Base-by-base conservation (phyloP, 2,797 vertebrate genomes). In the Falco biarmicus region DNA sequence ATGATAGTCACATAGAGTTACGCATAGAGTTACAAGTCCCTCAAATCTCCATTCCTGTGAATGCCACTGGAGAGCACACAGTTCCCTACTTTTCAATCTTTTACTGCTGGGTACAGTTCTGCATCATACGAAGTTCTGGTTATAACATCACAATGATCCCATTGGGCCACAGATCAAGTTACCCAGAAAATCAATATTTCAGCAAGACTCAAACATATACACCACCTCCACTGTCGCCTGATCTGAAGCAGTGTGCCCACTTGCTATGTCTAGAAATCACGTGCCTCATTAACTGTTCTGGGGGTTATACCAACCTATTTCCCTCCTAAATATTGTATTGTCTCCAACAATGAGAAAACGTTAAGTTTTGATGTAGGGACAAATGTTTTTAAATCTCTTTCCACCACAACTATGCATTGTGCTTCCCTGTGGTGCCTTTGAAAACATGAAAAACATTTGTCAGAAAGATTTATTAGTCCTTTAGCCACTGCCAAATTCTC, bases 381-480 rank as follows among this genome's bases (percentile, higher is more conserved):
- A 79, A 95, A 91, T 64, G 69, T 63, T 86, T 73, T 90, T 45
- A 91, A 95, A 94, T 66, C 80, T 56, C 65, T 82, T 82, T 73
- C 74, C 34, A 86, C 53, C 59, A 84, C 76, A 91, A 54, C 57
- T 87, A 66, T 34, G 59, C 51, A 60, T 59, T 91, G 48, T 92
- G 48, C 61, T 89, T 93, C 71, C 64, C 86, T 56, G 78, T 74
- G 86, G 86, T 0, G 8, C 80, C 77, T 92, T 89, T 84, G 64
- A 87, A 96, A 94, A 89, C 53, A 85, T 34, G 88, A 79, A 94
- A 84, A 95, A 77, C 29, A 37, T 90, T 87, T 94, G 85, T 79
- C 86, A 89, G 77, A 45, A 90, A 84, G 85, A 94, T 87, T 87
- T 95, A 93, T 90, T 92, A 28, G 56, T 74, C 80, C 66, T 91